phyloP scores from a whole-genome alignment of 2,113 vertebrate genomes.

The Buteo buteo region DNA sequence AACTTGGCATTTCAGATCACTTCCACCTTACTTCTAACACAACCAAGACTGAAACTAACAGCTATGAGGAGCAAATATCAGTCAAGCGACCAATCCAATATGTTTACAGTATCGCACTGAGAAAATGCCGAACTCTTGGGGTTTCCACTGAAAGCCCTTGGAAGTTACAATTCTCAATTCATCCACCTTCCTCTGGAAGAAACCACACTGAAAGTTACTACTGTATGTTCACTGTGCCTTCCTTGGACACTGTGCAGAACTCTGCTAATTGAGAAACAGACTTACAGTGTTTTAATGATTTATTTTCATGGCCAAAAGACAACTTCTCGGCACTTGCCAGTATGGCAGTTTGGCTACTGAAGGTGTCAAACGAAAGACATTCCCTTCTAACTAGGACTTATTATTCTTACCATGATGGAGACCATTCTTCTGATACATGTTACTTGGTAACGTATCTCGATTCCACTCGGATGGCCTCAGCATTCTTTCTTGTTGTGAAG shows the following conservation, averaged over 20 bases:
- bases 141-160: not conserved
- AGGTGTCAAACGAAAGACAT: not conserved
- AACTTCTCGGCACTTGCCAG: not conserved
- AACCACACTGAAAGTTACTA: not conserved
- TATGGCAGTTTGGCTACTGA: not conserved
- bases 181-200: not conserved
- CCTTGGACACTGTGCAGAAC: not conserved
- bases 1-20: not conserved
- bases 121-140: not conserved
- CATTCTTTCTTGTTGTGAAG: constrained; percentile 92
- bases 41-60: not conserved
- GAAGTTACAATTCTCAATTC: constrained; percentile 11
- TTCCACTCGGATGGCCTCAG: constrained; percentile 95
- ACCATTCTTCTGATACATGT: constrained; percentile 97
- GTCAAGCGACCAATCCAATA: not conserved
- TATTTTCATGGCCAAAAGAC: not conserved
- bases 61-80: not conserved
- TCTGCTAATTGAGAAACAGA: not conserved
- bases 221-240: not conserved
- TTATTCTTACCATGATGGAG: constrained; percentile 83
- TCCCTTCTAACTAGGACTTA: not conserved
- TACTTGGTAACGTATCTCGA: constrained; percentile 94
- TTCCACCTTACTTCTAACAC: not conserved
- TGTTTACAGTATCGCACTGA: not conserved
- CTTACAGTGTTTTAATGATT: not conserved